These are phyloP conservation scores for Xanthia icteritia DNA, from an alignment of 2,888 invertebrate genomes.

Conservation along the genomic window DNA sequence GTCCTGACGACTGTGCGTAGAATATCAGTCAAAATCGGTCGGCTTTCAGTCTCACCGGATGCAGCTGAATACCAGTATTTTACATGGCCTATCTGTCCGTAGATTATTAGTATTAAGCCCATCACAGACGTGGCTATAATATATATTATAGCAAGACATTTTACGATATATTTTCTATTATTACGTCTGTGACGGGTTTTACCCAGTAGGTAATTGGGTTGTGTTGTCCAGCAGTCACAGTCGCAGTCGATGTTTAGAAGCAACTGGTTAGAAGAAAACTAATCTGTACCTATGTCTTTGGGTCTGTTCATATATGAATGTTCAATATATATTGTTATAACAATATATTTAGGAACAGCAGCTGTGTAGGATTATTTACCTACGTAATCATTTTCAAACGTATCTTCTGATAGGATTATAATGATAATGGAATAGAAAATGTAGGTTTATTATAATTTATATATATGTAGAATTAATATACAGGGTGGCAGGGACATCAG, in stretches of 20 bases:
- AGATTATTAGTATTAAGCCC: background rate
- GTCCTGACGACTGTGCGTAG: background rate
- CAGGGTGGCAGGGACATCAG: too few relatives aligned
- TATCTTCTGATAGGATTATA: slow-evolving; percentile 18
- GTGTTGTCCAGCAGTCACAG: background rate
- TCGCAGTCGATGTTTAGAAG: background rate
- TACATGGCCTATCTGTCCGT: background rate
- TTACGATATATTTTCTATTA: too few relatives aligned
- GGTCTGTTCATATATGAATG: too few relatives aligned
- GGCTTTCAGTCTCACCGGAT: background rate
- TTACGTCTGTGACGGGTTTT: background rate
- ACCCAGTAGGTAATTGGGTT: background rate
- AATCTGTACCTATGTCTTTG: background rate
- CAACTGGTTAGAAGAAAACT: background rate
- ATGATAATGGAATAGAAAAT: slow-evolving; percentile 8
- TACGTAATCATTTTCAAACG: background rate
- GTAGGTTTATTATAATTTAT: slow-evolving; percentile 15
- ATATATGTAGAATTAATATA: too few relatives aligned
- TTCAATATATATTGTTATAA: too few relatives aligned
- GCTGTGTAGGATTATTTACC: background rate
- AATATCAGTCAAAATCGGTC: background rate
- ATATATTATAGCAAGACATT: too few relatives aligned
- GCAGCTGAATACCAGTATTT: background rate
- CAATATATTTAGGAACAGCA: background rate
- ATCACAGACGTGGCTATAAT: too few relatives aligned